These are phyloP conservation scores for Volucella inanis DNA, from an alignment of 2,888 invertebrate genomes.

Conservation along the genomic window DNA sequence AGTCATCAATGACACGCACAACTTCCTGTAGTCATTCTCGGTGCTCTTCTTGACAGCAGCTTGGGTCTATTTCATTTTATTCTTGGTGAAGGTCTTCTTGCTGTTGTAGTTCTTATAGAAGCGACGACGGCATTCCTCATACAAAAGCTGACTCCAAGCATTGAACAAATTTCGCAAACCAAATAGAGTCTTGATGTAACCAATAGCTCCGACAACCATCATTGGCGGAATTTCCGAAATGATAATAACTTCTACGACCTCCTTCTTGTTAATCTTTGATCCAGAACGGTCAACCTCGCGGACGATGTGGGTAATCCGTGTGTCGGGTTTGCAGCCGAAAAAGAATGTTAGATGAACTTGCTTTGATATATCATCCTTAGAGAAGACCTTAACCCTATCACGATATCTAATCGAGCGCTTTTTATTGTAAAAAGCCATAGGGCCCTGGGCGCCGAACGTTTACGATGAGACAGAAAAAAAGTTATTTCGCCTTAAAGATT, in stretches of 20 bases:
- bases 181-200: slow-evolving; percentile 99
- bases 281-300: slow-evolving; percentile 99
- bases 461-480: slow-evolving; percentile 96
- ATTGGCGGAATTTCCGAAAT: slow-evolving; percentile 99
- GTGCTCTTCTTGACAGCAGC: slow-evolving; percentile 98
- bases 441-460: slow-evolving; percentile 99
- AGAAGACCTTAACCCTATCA: slow-evolving; percentile 99
- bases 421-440: slow-evolving; percentile 99
- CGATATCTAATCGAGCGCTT: slow-evolving; percentile 98
- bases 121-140: slow-evolving; percentile 98
- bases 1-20: slow-evolving; percentile 97
- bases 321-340: slow-evolving; percentile 99
- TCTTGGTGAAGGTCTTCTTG: slow-evolving; percentile 99
- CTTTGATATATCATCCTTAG: slow-evolving; percentile 97
- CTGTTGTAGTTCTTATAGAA: slow-evolving; percentile 99
- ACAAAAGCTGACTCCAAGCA: slow-evolving; percentile 99
- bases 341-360: slow-evolving; percentile 99
- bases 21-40: slow-evolving; percentile 97
- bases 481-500: too few relatives aligned
- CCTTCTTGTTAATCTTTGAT: slow-evolving; percentile 99
- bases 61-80: slow-evolving; percentile 99
- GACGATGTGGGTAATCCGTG: slow-evolving; percentile 99
- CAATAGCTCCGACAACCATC: slow-evolving; percentile 98
- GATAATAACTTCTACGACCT: slow-evolving; percentile 99
- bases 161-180: slow-evolving; percentile 96